These are phyloP conservation scores for Pogonocichla stellata DNA, from an alignment of 2,113 vertebrate genomes.

Conservation along the genomic window DNA sequence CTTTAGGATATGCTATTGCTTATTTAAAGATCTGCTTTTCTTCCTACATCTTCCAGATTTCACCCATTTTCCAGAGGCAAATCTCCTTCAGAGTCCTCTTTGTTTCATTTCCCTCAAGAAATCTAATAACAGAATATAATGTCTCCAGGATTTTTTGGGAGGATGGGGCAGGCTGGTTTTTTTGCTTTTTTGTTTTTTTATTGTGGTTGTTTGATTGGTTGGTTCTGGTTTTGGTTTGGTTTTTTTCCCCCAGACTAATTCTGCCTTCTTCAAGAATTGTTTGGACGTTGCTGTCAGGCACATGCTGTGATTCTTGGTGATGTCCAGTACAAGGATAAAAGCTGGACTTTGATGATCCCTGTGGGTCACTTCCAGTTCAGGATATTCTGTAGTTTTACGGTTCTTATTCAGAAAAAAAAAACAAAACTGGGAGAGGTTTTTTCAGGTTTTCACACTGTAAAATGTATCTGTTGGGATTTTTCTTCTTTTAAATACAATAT, in stretches of 20 bases:
- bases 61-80: not conserved
- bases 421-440: not conserved
- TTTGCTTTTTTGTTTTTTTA: not conserved
- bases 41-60: not conserved
- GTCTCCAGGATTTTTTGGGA: not conserved
- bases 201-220: not conserved
- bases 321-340: not conserved
- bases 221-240: not conserved
- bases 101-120: not conserved
- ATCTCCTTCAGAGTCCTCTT: not conserved
- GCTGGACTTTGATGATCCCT: not conserved
- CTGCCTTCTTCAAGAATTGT: not conserved
- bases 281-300: not conserved
- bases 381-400: not conserved
- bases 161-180: fast-evolving
- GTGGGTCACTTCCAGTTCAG: not conserved
- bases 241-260: not conserved
- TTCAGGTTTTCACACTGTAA: not conserved
- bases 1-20: not conserved
- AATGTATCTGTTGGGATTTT: not conserved
- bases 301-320: not conserved
- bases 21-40: not conserved
- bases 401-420: not conserved
- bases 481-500: not conserved
- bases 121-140: not conserved